phyloP scores from a whole-genome alignment of 1,140 invertebrate species.

The Polypedilum vanderplanki region DNA sequence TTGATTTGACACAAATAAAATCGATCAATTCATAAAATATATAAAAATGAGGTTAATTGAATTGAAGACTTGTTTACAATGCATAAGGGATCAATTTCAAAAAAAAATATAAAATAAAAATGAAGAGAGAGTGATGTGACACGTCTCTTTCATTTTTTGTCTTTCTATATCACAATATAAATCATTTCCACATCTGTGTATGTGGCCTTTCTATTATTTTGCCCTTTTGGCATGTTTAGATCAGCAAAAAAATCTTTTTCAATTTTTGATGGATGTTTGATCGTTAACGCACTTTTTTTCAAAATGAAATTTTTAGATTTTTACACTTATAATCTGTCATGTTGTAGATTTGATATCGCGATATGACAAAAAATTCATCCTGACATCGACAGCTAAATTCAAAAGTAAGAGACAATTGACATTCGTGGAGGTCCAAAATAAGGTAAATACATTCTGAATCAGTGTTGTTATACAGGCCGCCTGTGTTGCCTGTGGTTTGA shows the following conservation, averaged over 20 bases:
- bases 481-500: too few species aligned
- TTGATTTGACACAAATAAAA: background rate
- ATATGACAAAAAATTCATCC: too few species aligned
- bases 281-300: too few species aligned
- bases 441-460: too few species aligned
- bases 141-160: background rate
- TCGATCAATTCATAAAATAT: background rate
- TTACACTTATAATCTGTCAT: too few species aligned
- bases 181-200: slow-evolving; percentile 21
- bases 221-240: slow-evolving; percentile 8
- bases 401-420: too few species aligned
- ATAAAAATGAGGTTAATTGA: slow-evolving; percentile 5
- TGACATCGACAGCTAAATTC: too few species aligned
- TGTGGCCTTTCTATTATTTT: background rate
- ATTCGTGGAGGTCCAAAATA: too few species aligned
- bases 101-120: background rate
- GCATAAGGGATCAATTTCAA: background rate
- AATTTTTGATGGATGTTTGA: too few species aligned
- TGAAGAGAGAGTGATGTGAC: background rate
- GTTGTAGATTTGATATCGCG: too few species aligned
- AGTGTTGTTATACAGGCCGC: too few species aligned
- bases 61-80: slow-evolving; percentile 22
- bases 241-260: background rate
- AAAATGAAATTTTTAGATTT: too few species aligned
- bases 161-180: background rate